Evolutionary conservation across 2,797 vertebrate species (phyloP).

Genomic region (Chloroceryle amazona): DNA sequence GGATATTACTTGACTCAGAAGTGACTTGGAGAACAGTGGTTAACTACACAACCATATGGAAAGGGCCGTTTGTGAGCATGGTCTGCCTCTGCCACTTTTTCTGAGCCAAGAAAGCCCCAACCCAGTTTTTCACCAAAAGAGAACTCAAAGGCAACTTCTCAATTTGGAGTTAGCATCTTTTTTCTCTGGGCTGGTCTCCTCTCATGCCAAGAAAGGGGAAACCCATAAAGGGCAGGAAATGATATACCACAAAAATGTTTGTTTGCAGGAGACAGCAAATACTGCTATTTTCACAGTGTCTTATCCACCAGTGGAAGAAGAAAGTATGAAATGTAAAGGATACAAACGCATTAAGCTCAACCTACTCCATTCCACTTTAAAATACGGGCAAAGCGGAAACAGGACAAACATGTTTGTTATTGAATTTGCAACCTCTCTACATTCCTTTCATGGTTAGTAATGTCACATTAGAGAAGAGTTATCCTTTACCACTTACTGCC

Average conservation of each 20-base stretch:
- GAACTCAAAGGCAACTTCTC: background rate
- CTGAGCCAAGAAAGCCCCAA: background rate
- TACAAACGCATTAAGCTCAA: background rate
- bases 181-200: background rate
- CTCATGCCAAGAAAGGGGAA: background rate
- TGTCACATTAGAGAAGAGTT: conserved; percentile 44
- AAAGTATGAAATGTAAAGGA: background rate
- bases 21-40: background rate
- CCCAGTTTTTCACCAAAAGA: background rate
- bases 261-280: background rate
- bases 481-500: conserved; percentile 43
- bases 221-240: background rate
- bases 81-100: background rate
- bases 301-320: background rate
- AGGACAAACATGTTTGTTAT: background rate
- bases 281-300: background rate
- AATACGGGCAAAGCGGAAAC: background rate
- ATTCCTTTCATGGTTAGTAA: conserved; percentile 40
- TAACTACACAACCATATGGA: background rate
- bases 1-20: background rate
- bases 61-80: background rate
- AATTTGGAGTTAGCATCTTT: background rate
- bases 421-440: conserved; percentile 35
- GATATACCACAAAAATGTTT: background rate
- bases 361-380: background rate